Conservation (phyloP, 2,113 vertebrate species). For the Seriola dumerili region DNA sequence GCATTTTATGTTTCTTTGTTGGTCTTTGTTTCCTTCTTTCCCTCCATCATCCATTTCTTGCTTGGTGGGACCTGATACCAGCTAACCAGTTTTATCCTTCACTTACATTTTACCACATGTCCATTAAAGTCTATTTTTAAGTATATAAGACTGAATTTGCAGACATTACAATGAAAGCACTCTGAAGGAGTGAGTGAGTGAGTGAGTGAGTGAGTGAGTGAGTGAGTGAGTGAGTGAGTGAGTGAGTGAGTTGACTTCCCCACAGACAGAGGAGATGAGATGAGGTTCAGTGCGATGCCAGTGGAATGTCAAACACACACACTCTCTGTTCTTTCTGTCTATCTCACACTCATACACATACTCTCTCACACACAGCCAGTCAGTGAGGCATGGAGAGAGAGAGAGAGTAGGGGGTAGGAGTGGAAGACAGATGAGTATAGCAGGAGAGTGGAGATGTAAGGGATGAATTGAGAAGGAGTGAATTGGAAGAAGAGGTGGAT, state of each 20-base stretch:
- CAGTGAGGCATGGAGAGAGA: conserved; percentile 29
- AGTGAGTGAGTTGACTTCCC: conserved; percentile 42
- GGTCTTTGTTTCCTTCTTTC: neutral
- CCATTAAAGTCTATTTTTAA: too few species aligned
- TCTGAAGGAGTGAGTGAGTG: neutral
- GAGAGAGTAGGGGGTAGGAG: conserved; percentile 17
- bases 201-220: neutral
- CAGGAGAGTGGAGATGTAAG: conserved; percentile 51
- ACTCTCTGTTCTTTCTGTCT: neutral
- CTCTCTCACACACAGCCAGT: conserved; percentile 12
- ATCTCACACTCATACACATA: neutral
- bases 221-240: neutral
- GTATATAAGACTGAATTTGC: neutral
- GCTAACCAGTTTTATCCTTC: too few species aligned
- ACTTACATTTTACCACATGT: too few species aligned
- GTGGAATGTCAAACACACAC: conserved; percentile 69
- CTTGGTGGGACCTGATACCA: neutral
- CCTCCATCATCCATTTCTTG: neutral
- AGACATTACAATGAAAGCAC: conserved; percentile 42
- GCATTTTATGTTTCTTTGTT: neutral
- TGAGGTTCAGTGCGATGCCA: conserved; percentile 61
- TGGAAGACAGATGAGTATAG: conserved; percentile 37
- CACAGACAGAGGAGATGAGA: conserved; percentile 62
- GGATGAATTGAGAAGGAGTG: conserved; percentile 32
- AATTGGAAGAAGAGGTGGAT: conserved; percentile 24